Base-by-base conservation (phyloP, 1,140 invertebrate genomes). In the Oedothorax gibbosus region DNA sequence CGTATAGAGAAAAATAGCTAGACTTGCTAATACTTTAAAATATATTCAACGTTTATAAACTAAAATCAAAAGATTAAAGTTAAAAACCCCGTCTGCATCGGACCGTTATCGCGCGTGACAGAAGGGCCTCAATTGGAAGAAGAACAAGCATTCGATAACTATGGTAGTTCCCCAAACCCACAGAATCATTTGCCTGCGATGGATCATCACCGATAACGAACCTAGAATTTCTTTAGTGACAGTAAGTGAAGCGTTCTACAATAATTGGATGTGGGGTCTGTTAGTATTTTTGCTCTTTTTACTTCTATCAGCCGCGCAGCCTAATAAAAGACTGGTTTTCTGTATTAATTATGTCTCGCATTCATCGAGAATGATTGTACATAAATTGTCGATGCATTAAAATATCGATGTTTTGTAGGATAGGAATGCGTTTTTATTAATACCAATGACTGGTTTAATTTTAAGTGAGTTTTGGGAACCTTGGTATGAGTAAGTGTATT, bases 241-340 rank as follows among this genome's bases (percentile, higher is more conserved):
- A 56, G 53, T 35, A 57, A 75, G 72, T 75, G 72, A 75, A 60
- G 72, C 72, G 72, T 75, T 57, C 56, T 57, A 75, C 72, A 75
- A 75, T 75, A 75, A 75, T 75, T 75, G 72, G 72, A 75, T 75
- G 72, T 21, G 69, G 72, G 69, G 72, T 75, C 60, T 75, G 72
- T 75, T 57, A 75, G 72, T 56, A 75, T 75, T 75, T 57, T 51
- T 10, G 51, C 50, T 56, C 60, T 75, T 56, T 75, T 75, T 75
- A n/a, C 7, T 7, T 60, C 14, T 57, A 11, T 75, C 56, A 14
- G 35, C 53, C 35, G 72, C 51, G 72, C 12, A 75, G 60, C 60
- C 53, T 60, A 57, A 75, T 75, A 75, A 75, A 60, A 57, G 11
- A n/a, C 10, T 21, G 11, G 18, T 75, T 75, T 75, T 54, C 72